These are phyloP conservation scores for Camponotus fellah DNA, from an alignment of 2,888 invertebrate genomes.

Conservation along the genomic window DNA sequence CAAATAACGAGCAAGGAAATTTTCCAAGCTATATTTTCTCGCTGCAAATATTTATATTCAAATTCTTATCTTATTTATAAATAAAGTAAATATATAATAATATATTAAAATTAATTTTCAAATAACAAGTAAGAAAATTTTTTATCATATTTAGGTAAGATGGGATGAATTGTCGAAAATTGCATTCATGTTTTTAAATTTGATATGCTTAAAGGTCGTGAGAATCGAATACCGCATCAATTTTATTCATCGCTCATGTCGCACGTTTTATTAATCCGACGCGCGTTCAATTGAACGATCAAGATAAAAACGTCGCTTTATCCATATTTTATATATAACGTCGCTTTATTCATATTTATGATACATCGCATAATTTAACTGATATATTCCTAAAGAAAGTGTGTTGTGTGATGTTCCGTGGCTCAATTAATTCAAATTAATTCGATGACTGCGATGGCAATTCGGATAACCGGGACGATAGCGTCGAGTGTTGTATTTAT, in stretches of 20 bases:
- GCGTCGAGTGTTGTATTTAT: neutral
- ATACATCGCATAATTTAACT: neutral
- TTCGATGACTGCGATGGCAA: neutral
- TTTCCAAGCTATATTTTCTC: neutral
- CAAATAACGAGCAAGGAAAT: neutral
- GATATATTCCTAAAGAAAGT: neutral
- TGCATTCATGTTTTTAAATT: neutral
- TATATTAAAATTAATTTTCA: neutral
- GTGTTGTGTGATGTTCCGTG: neutral
- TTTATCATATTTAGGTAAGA: neutral
- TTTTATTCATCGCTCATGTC: neutral
- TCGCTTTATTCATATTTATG: constrained; percentile 32
- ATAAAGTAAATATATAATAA: neutral
- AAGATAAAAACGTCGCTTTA: neutral
- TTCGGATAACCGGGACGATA: neutral
- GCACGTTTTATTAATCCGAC: constrained; percentile 10
- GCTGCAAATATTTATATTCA: neutral
- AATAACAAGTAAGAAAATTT: neutral
- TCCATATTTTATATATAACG: neutral
- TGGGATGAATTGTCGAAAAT: neutral
- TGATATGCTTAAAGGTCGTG: neutral
- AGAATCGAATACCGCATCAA: constrained; percentile 5
- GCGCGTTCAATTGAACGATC: constrained; percentile 2
- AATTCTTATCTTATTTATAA: neutral
- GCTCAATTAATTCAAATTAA: constrained; percentile 8